Base-by-base conservation (phyloP, 2,888 invertebrate genomes). In the Thymelicus sylvestris region DNA sequence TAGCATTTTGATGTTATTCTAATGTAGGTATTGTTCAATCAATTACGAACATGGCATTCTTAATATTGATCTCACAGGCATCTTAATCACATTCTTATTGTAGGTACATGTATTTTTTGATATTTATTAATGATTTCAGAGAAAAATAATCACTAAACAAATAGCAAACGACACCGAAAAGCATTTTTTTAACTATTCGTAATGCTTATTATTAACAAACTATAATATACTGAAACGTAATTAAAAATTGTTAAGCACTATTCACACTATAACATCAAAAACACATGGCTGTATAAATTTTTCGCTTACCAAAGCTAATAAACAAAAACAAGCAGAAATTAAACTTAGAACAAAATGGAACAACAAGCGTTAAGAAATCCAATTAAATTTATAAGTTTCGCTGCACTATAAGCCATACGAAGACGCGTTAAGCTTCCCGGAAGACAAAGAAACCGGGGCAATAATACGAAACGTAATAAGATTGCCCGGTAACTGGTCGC, bases 401-500 rank as follows among this genome's bases (percentile, higher is more conserved):
- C 62, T 48, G 19, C 62, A 47, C 47, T 63, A 24, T 63, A 63
- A 63, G 62, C 62, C 62, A 48, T 63, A 63, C 19, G 62, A 63
- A 63, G 62, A 48, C 62, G 62, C 62, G 62, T 63, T 63, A 63
- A 63, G 62, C 62, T 63, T 63, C 62, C 62, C 31, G 61, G 48
- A 63, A 63, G 48, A 63, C 62, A 63, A 63, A 48, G 62, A 24
- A 48, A 63, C 62, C 24, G 48, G 24, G 48, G 44, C 31, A 63
- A 63, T 78, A 76, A 73, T 77, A 67, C 60, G 55, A 63, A 68
- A 63, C 38, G 63, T 63, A 63, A 68, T 63, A 50, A 50, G 48
- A 50, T 63, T 50, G 63, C 50, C 1, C 38, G 63, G 63, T 63
- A 63, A 63, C 63, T 10, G 63, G 63, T 63, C n/a, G 50, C 15